phyloP scores from a whole-genome alignment of 2,888 invertebrate species.

The Epistrophe eligans region DNA sequence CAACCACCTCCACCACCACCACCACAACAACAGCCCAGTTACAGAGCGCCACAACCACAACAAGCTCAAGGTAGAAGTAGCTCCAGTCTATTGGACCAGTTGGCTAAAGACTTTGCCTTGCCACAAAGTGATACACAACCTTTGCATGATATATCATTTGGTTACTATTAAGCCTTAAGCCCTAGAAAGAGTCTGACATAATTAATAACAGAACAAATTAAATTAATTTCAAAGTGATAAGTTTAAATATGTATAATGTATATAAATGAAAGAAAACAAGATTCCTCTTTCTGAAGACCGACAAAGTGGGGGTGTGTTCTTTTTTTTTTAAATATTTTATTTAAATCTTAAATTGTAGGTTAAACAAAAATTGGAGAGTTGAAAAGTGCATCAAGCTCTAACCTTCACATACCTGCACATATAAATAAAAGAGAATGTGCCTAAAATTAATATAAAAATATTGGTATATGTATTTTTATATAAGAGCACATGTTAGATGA shows the following conservation, averaged over 20 bases:
- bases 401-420: not conserved
- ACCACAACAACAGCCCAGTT: constrained; percentile 38
- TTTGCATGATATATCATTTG: constrained; percentile 93
- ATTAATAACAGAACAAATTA: constrained; percentile 16
- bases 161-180: constrained; percentile 87
- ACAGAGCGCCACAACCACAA: constrained; percentile 69
- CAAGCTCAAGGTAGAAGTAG: constrained; percentile 81
- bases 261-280: not conserved
- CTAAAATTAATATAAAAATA: too few species aligned
- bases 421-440: not conserved
- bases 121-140: constrained; percentile 89
- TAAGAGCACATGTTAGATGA: too few species aligned
- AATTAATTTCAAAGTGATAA: constrained; percentile 43
- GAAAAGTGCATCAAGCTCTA: not conserved
- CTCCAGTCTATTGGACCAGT: constrained; percentile 89
- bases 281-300: constrained; percentile 11
- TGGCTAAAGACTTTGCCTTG: constrained; percentile 91
- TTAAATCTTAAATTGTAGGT: not conserved
- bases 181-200: constrained; percentile 60
- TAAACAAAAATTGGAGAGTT: not conserved
- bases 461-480: too few species aligned
- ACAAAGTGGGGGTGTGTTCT: not conserved
- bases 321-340: not conserved
- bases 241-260: constrained; percentile 21
- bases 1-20: constrained; percentile 78